phyloP scores from a whole-genome alignment of 2,113 vertebrate genomes.

The Tamias sibiricus region DNA sequence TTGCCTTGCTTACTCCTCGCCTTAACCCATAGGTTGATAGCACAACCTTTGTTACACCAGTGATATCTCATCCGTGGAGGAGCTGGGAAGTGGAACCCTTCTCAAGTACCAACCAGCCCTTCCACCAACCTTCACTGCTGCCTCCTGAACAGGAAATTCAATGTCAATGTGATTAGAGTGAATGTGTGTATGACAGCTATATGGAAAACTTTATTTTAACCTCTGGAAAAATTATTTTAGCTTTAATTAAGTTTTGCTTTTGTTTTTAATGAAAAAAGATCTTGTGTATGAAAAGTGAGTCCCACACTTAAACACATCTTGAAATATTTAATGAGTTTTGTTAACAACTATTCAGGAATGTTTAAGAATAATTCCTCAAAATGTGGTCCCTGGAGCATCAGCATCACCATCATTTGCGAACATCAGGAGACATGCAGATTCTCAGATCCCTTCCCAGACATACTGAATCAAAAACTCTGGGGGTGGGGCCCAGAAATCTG shows the following conservation, averaged over 20 bases:
- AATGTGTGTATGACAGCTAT: not conserved
- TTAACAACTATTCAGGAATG: not conserved
- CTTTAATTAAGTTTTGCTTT: not conserved
- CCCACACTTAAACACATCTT: not conserved
- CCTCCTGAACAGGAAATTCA: not conserved
- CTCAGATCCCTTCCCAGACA: not conserved
- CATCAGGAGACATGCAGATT: not conserved
- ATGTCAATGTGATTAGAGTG: not conserved
- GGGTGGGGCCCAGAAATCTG: not conserved
- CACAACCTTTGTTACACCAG: not conserved
- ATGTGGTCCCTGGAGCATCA: not conserved
- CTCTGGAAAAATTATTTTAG: too few species aligned
- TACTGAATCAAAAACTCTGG: not conserved
- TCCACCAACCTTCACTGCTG: not conserved
- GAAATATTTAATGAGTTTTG: not conserved
- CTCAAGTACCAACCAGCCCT: not conserved
- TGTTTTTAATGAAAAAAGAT: not conserved
- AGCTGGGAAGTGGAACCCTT: not conserved
- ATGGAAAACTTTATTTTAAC: not conserved
- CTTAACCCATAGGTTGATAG: not conserved
- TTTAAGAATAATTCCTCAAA: not conserved
- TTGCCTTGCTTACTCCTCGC: not conserved
- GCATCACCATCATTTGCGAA: not conserved
- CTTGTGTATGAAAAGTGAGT: not conserved
- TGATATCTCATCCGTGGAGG: not conserved